Evolutionary conservation across 37 sponge, comb jelly and placozoan genomes (phyloP).

Genomic region (Halisarca cf. caerulea): DNA sequence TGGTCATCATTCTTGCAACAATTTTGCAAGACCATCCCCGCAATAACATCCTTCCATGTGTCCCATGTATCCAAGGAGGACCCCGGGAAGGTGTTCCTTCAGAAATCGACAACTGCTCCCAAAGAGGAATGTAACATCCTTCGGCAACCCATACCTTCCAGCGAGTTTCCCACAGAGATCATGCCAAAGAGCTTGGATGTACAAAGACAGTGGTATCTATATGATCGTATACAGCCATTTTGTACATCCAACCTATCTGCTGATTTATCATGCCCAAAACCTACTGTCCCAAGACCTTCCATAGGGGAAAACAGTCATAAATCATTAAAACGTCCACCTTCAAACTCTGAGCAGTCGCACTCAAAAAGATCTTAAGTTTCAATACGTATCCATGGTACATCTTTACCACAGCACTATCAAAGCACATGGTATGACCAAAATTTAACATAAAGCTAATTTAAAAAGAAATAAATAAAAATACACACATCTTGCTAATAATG

Average conservation of each 20-base stretch:
- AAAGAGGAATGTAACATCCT: neutral
- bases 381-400: too few species aligned
- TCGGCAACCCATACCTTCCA: neutral
- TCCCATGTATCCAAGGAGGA: neutral
- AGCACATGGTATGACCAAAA: too few species aligned
- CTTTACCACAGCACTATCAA: too few species aligned
- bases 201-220: neutral
- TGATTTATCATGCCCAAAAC: neutral
- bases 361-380: too few species aligned
- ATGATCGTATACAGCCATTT: neutral
- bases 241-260: neutral
- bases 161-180: neutral
- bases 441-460: too few species aligned
- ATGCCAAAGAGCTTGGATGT: neutral
- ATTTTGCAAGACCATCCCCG: neutral
- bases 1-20: neutral
- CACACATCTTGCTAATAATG: too few species aligned
- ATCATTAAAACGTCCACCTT: too few species aligned
- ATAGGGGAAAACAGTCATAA: too few species aligned
- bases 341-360: too few species aligned
- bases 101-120: too few species aligned
- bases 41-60: constrained; percentile 1
- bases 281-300: neutral
- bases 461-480: too few species aligned
- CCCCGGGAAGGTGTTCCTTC: neutral